Percentiles rank a stretch among this genome's conserved stretches.
Evolutionary conservation across 2,888 invertebrate species (phyloP).

Genomic region (Andrena bicolor): DNA sequence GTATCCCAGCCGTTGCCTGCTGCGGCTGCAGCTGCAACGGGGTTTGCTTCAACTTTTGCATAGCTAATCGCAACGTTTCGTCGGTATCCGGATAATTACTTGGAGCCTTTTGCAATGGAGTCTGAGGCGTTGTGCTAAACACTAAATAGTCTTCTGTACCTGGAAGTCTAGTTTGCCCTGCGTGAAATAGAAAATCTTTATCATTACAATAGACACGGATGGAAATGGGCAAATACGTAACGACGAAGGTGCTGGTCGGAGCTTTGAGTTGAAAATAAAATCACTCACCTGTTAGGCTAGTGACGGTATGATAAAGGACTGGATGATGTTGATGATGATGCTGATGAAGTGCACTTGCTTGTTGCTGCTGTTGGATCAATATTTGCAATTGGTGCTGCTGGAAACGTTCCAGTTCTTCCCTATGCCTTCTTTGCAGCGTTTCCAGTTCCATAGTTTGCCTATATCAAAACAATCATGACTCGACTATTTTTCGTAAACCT

Average conservation of each 20-base stretch:
- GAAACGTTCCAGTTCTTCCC: constrained; percentile 83
- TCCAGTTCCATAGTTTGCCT: constrained; percentile 86
- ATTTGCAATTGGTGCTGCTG: constrained; percentile 83
- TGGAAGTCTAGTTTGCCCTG: constrained; percentile 80
- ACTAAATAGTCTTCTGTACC: constrained; percentile 82
- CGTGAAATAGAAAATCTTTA: constrained; percentile 28
- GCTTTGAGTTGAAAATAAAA: constrained; percentile 5
- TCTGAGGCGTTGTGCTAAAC: constrained; percentile 82
- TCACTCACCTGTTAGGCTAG: constrained; percentile 78
- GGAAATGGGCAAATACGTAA: neutral
- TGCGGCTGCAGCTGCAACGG: constrained; percentile 72
- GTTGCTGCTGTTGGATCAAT: constrained; percentile 83
- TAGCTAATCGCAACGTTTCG: constrained; percentile 82
- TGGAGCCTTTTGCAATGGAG: constrained; percentile 80
- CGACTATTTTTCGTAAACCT: neutral
- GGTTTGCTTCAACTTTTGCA: constrained; percentile 82
- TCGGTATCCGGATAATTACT: constrained; percentile 82
- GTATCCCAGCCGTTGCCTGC: constrained; percentile 74
- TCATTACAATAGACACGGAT: constrained; percentile 26
- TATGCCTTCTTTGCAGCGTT: constrained; percentile 84
- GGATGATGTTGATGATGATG: constrained; percentile 83
- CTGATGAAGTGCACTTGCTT: constrained; percentile 82
- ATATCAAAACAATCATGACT: constrained; percentile 10
- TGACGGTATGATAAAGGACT: constrained; percentile 81
- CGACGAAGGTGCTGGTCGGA: neutral